Evolutionary conservation across 1,140 invertebrate species (phyloP).

Genomic region (Whitmania pigra): DNA sequence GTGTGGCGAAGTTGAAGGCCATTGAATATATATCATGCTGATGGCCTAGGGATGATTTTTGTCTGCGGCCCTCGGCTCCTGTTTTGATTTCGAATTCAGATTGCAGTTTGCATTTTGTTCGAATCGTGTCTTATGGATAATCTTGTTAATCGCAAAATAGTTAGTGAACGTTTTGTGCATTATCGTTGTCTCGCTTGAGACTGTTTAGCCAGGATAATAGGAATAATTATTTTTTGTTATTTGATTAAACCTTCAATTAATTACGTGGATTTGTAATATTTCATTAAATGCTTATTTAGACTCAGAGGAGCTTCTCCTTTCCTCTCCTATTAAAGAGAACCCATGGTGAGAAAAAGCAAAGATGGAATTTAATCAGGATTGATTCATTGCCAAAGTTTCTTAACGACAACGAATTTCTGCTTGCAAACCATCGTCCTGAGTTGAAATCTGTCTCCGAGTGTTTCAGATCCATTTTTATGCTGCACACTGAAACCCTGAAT

Average conservation of each 20-base stretch:
- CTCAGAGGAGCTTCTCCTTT: neutral
- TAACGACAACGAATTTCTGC: constrained; percentile 90
- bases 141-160: constrained; percentile 15
- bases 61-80: too few relatives aligned
- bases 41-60: too few relatives aligned
- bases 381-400: constrained; percentile 64
- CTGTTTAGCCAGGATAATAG: neutral
- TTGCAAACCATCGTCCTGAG: constrained; percentile 79
- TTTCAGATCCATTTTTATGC: constrained; percentile 83
- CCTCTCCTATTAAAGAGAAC: neutral
- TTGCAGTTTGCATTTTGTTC: too few relatives aligned
- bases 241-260: neutral
- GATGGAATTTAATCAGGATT: constrained; percentile 17
- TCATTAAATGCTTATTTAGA: neutral
- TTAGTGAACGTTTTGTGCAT: neutral
- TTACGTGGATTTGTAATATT: neutral
- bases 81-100: too few relatives aligned
- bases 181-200: neutral
- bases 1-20: too few relatives aligned
- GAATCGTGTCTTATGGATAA: neutral
- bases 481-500: constrained; percentile 70
- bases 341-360: neutral
- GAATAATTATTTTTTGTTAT: neutral
- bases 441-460: constrained; percentile 81
- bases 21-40: too few relatives aligned